Conservation (phyloP, 1,140 invertebrate genomes). For the Drosophila sechellia region DNA sequence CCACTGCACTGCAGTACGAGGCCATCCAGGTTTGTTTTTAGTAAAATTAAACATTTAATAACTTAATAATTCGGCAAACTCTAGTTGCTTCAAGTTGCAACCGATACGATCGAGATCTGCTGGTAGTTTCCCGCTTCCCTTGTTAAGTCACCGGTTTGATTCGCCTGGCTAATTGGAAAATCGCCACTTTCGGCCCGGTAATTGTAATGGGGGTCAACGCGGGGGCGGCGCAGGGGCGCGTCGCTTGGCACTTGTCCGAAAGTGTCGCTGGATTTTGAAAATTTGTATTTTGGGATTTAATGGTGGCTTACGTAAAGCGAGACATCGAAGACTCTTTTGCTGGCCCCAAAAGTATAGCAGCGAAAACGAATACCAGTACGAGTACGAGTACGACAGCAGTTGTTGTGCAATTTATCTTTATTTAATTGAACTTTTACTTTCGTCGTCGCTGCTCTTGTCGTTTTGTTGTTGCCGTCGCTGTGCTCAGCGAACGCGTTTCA, state of each 20-base stretch:
- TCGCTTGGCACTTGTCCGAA: conserved; percentile 14
- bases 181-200: background rate
- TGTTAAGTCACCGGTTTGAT: background rate
- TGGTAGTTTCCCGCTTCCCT: background rate
- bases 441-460: conserved; percentile 36
- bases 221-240: conserved; percentile 4
- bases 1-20: too few species aligned
- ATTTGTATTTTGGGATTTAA: conserved; percentile 14
- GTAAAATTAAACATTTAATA: too few species aligned
- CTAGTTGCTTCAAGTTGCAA: too few species aligned
- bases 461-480: conserved; percentile 17
- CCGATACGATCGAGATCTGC: background rate
- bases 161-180: conserved; percentile 6
- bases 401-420: conserved; percentile 82
- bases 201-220: conserved; percentile 2
- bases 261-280: background rate
- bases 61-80: too few species aligned
- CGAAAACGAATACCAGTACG: conserved; percentile 1
- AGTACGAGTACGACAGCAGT: conserved; percentile 52
- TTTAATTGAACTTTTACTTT: conserved; percentile 83
- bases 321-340: conserved; percentile 9
- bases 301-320: conserved; percentile 23
- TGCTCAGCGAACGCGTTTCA: conserved; percentile 70
- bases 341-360: conserved; percentile 4
- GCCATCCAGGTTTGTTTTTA: too few species aligned